A percentile compares a stretch with the other conserved stretches of the same genome.
These are phyloP conservation scores for Cacoxenus indagator DNA, from an alignment of 2,888 invertebrate species.

Conservation along the genomic window DNA sequence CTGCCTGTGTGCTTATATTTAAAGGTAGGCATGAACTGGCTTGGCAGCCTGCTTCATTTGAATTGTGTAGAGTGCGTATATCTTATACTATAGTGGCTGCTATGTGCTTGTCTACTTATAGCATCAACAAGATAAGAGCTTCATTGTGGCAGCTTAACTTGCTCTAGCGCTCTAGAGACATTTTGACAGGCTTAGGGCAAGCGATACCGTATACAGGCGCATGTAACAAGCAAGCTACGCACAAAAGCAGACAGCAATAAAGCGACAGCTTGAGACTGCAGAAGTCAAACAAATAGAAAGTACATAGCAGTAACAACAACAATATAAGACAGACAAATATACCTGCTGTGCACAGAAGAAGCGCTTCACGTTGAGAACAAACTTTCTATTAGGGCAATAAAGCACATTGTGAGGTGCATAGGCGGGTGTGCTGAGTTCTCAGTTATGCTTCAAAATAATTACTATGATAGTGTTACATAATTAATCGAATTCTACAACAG, in stretches of 20 bases:
- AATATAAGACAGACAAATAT: no score
- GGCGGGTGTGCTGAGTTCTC: no score
- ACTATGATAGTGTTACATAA: no score
- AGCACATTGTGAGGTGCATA: no score
- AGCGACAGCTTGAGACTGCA: not conserved
- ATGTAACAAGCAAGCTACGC: not conserved
- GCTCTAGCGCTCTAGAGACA: not conserved
- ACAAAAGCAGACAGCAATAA: not conserved
- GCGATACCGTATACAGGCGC: not conserved
- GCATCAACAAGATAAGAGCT: constrained; percentile 8
- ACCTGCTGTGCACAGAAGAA: no score
- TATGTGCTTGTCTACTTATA: constrained; percentile 15
- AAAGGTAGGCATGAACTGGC: not conserved
- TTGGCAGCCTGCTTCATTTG: not conserved
- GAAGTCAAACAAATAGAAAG: not conserved
- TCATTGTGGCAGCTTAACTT: constrained; percentile 14
- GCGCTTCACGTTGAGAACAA: no score
- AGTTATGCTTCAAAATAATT: no score
- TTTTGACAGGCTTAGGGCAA: not conserved
- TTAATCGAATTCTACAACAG: no score
- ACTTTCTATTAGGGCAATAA: no score
- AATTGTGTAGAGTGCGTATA: not conserved
- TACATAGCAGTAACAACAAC: no score
- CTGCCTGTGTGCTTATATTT: no score
- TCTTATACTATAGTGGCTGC: constrained; percentile 1